Evolutionary conservation across 2,888 invertebrate species (phyloP).

Genomic region (Phengaris alcon): DNA sequence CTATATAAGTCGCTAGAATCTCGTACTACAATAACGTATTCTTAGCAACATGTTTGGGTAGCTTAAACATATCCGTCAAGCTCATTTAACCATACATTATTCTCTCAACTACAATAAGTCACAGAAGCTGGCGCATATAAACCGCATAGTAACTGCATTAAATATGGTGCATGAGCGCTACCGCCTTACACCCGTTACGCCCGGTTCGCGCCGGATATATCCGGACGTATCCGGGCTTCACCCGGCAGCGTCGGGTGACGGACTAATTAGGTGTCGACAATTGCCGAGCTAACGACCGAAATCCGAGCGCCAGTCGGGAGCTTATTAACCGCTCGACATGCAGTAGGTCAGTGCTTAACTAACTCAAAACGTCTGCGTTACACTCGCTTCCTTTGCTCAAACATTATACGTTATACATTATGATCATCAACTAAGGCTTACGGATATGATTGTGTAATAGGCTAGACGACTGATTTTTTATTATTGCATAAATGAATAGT

Average conservation of each 20-base stretch:
- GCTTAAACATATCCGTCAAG: conserved; percentile 4
- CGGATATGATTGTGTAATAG: not conserved
- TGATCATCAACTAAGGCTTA: not conserved
- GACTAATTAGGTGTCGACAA: conserved; percentile 74
- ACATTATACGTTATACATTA: conserved; percentile 7
- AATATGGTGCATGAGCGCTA: conserved; percentile 46
- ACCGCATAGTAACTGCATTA: conserved; percentile 36
- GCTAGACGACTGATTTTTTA: too few species aligned
- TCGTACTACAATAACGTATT: not conserved
- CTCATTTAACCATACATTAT: not conserved
- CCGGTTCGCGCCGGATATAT: not conserved
- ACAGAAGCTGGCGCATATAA: conserved; percentile 20
- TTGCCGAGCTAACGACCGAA: conserved; percentile 72
- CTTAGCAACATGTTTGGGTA: not conserved
- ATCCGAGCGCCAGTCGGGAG: conserved; percentile 56
- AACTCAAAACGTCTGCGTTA: conserved; percentile 45
- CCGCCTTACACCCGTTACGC: conserved; percentile 11
- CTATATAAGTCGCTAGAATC: not conserved
- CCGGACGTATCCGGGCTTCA: conserved; percentile 66
- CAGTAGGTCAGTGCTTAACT: conserved; percentile 44
- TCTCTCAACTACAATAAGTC: not conserved
- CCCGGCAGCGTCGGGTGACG: conserved; percentile 55
- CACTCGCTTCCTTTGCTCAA: not conserved
- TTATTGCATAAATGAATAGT: too few species aligned
- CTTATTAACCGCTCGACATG: conserved; percentile 64